Evolutionary conservation across 2,888 invertebrate species (phyloP), one percentile per base, ranked within the genome.

Genomic region (Xanthia icteritia): DNA sequence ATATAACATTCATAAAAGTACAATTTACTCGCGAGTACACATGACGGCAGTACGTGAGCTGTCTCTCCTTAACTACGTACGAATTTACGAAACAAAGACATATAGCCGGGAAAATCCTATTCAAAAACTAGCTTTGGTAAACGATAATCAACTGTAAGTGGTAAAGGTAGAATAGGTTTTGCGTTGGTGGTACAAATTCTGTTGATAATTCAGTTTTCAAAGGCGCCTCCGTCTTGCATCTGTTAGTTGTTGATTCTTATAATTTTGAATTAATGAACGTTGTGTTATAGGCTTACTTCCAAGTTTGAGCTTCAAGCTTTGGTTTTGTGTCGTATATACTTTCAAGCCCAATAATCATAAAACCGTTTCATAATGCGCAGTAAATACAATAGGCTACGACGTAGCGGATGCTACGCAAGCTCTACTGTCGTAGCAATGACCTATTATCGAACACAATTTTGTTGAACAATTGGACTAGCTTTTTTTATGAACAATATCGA

Each of bases 1-100:
- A 67, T 66, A 76, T 76, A 75, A 73, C 66, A 48, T 64, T 70
- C 66, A 78, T 69, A 70, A 85, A 78, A 78, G 70, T 81, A 71
- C 67, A 67, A 77, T 85, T 82, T 79, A 81, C 83, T 84, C 73
- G 68, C 79, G 75, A 85, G 31, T 81, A 86, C 82, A 82, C 84
- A 83, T 82, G 86, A 87, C 86, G 86, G 79, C 81, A 72, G 76
- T 85, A 90, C 87, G 86, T 86, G 90, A 87, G 84, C 78, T 82
- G 87, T 83, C 85, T 89, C 86, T 87, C 87, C 76, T 80, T 84
- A 86, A 87, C 89, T 89, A 88, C 82, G 88, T 89, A 88, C 89
- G 85, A 90, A 90, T 87, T 87, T 88, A 88, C 88, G 85, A 89
- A 91, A 90, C 91, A 91, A 90, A 91, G 91, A 89, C 85, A 88